Percentiles rank a stretch among this genome's conserved stretches.
Evolutionary conservation across 2,113 vertebrate species (phyloP).

Genomic region (Pao palembangensis): DNA sequence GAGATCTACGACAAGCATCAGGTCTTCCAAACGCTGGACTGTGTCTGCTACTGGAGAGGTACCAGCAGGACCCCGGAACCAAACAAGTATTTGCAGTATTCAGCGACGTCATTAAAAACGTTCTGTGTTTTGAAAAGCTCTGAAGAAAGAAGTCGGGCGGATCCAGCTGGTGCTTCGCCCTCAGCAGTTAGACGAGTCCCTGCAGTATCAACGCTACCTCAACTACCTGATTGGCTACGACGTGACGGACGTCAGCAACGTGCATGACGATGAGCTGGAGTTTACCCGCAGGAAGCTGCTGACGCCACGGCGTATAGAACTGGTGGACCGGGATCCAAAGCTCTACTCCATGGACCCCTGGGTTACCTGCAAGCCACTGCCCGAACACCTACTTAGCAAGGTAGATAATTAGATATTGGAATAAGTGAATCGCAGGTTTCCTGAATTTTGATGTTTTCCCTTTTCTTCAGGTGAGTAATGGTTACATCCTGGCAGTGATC

Average conservation of each 20-base stretch:
- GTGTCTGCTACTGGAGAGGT: slow-evolving; percentile 91
- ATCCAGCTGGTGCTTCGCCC: slow-evolving; percentile 84
- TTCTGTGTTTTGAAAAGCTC: slow-evolving; percentile 41
- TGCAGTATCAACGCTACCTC: slow-evolving; percentile 86
- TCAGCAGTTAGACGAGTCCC: slow-evolving; percentile 77
- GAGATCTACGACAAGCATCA: slow-evolving; percentile 98
- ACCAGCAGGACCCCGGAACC: neutral
- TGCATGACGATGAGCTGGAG: slow-evolving; percentile 95
- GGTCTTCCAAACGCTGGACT: slow-evolving; percentile 94
- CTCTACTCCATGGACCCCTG: slow-evolving; percentile 97
- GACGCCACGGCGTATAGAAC: slow-evolving; percentile 86
- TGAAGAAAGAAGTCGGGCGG: slow-evolving; percentile 86
- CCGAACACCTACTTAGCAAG: slow-evolving; percentile 85
- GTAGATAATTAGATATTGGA: slow-evolving; percentile 5
- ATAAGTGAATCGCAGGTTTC: too few species aligned
- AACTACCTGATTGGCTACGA: slow-evolving; percentile 94
- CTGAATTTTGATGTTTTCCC: neutral
- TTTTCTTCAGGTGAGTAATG: slow-evolving; percentile 71
- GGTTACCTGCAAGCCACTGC: slow-evolving; percentile 85
- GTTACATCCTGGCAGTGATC: slow-evolving; percentile 86
- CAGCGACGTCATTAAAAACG: neutral
- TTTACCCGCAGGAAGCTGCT: slow-evolving; percentile 92
- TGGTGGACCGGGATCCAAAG: slow-evolving; percentile 82
- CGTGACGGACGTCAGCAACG: slow-evolving; percentile 93
- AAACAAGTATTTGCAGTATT: neutral